These are phyloP conservation scores for Drosophila pseudoobscura DNA, from an alignment of 1,140 invertebrate species.

Conservation along the genomic window DNA sequence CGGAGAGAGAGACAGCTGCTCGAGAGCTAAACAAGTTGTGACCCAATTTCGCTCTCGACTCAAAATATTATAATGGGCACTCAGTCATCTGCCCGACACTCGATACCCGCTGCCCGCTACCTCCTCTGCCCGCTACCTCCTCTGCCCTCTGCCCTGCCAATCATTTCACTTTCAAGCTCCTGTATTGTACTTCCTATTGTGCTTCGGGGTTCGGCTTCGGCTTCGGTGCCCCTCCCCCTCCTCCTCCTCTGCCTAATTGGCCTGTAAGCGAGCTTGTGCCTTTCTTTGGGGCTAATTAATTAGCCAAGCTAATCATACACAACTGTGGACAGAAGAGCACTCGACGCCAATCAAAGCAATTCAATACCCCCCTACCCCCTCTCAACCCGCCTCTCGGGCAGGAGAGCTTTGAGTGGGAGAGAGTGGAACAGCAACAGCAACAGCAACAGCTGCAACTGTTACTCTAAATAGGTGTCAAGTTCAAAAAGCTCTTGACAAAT, in stretches of 20 bases:
- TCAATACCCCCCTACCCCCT: background rate
- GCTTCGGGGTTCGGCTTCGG: too few relatives aligned
- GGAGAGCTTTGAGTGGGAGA: background rate
- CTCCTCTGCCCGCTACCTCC: background rate
- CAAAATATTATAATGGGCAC: constrained; percentile 63
- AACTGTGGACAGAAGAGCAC: constrained; percentile 30
- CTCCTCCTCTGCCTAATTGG: constrained; percentile 61
- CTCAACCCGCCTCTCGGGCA: too few relatives aligned
- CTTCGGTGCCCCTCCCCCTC: background rate
- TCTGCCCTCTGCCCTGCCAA: constrained; percentile 2
- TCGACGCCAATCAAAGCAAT: constrained; percentile 2
- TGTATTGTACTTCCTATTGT: too few relatives aligned
- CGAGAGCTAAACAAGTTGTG: constrained; percentile 55
- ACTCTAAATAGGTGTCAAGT: constrained; percentile 40
- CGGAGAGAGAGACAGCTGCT: constrained; percentile 38
- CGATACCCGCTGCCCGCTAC: constrained; percentile 5
- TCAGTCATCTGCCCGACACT: constrained; percentile 5
- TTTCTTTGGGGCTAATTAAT: constrained; percentile 49
- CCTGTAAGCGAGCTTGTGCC: constrained; percentile 59
- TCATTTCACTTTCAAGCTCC: too few relatives aligned
- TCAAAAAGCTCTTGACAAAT: constrained; percentile 21
- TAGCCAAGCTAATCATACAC: constrained; percentile 47
- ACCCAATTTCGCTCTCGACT: constrained; percentile 69
- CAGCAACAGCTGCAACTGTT: background rate
- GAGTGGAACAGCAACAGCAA: too few relatives aligned